Conservation (phyloP, 2,113 vertebrate species). For the Peucedramus taeniatus region DNA sequence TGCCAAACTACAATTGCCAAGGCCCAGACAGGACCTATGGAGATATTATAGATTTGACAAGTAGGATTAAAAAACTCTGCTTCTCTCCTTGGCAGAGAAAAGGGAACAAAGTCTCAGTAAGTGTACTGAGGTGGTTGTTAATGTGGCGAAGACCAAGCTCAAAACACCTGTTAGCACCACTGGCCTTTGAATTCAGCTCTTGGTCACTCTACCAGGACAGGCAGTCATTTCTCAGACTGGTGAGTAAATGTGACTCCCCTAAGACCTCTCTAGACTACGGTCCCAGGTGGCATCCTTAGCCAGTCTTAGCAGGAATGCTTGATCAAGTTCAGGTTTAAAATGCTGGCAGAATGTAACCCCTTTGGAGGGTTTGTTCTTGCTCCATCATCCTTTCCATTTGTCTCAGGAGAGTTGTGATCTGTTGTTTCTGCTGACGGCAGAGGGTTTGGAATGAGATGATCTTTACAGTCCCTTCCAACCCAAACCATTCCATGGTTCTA, state of each 20-base stretch:
- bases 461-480: not conserved
- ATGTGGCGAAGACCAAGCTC: not conserved
- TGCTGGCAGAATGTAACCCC: not conserved
- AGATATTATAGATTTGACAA: not conserved
- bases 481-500: not conserved
- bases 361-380: not conserved
- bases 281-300: not conserved
- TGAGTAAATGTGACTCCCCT: not conserved
- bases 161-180: not conserved
- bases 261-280: not conserved
- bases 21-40: not conserved
- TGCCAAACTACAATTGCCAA: not conserved
- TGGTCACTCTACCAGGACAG: not conserved
- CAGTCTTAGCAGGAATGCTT: not conserved
- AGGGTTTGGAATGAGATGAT: not conserved
- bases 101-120: not conserved
- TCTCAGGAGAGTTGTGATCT: not conserved
- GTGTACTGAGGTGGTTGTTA: not conserved
- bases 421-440: not conserved
- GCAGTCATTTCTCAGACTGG: not conserved
- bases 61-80: not conserved
- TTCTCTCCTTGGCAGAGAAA: not conserved
- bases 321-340: not conserved
- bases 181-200: not conserved
- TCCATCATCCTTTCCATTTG: not conserved